phyloP scores from a whole-genome alignment of 2,888 invertebrate genomes.

The Morpho deidamia region DNA sequence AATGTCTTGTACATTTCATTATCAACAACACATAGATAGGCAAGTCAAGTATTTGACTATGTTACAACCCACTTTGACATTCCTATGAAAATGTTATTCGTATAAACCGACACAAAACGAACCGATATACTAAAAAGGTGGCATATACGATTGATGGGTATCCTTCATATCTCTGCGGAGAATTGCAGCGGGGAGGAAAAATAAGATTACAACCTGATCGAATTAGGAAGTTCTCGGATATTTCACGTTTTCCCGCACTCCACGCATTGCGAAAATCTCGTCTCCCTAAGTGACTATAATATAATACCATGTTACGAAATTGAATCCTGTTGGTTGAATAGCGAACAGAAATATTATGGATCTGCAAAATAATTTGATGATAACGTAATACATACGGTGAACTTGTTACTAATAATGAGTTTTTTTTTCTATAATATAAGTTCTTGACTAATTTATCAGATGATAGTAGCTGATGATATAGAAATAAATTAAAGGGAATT shows the following conservation, averaged over 20 bases:
- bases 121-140: neutral
- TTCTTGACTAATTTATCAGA: too few relatives aligned
- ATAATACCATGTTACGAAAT: slow-evolving; percentile 22
- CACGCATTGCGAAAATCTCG: slow-evolving; percentile 38
- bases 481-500: too few relatives aligned
- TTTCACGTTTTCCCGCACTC: slow-evolving; percentile 48
- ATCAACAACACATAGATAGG: neutral
- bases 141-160: slow-evolving; percentile 14
- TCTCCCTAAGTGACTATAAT: slow-evolving; percentile 34
- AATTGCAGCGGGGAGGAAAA: slow-evolving; percentile 37
- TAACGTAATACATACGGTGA: too few relatives aligned
- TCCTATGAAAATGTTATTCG: neutral
- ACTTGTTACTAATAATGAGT: too few relatives aligned
- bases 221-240: slow-evolving; percentile 58
- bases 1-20: neutral
- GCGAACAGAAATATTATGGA: slow-evolving; percentile 4
- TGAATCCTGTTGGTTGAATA: slow-evolving; percentile 26
- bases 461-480: too few relatives aligned
- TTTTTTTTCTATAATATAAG: too few relatives aligned
- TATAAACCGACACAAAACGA: slow-evolving; percentile 5
- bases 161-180: slow-evolving; percentile 7
- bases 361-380: too few relatives aligned
- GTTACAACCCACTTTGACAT: neutral
- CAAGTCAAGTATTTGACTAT: neutral
- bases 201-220: slow-evolving; percentile 64